These are phyloP conservation scores for Hyposoter dolosus DNA, from an alignment of 2,888 invertebrate genomes.

Conservation along the genomic window DNA sequence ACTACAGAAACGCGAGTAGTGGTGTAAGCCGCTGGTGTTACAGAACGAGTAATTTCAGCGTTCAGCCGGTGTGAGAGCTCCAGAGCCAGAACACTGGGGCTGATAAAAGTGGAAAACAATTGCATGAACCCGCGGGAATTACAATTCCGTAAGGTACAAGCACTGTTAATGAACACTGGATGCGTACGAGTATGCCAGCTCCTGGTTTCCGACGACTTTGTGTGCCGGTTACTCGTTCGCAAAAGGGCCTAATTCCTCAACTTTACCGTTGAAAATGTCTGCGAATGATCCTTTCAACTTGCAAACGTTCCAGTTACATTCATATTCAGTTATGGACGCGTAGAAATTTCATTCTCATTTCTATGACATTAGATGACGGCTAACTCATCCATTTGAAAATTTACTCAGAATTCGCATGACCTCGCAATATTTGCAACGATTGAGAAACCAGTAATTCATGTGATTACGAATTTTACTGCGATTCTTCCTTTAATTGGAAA, in stretches of 20 bases:
- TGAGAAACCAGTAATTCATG: background rate
- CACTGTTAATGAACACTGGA: constrained; percentile 57
- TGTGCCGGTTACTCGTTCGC: background rate
- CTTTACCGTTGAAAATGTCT: background rate
- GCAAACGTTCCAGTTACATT: background rate
- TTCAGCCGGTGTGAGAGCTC: constrained; percentile 36
- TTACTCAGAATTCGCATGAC: background rate
- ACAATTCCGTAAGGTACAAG: constrained; percentile 49
- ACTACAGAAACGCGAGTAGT: constrained; percentile 21
- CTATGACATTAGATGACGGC: background rate
- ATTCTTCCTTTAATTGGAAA: background rate
- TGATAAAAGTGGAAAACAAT: constrained; percentile 70
- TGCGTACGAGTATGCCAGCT: constrained; percentile 59
- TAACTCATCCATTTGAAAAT: background rate
- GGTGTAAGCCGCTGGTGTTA: constrained; percentile 24
- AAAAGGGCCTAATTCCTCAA: constrained; percentile 4
- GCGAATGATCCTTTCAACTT: background rate
- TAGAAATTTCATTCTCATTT: constrained; percentile 7
- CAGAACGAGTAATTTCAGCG: constrained; percentile 62
- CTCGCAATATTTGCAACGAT: background rate
- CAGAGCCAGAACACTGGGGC: constrained; percentile 40
- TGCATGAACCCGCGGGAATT: constrained; percentile 60
- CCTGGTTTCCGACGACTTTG: constrained; percentile 28
- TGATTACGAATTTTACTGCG: background rate
- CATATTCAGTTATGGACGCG: background rate